Percentiles rank a stretch among this genome's conserved stretches.
Conservation (phyloP, 2,888 invertebrate species). For the Folsomia candida region DNA sequence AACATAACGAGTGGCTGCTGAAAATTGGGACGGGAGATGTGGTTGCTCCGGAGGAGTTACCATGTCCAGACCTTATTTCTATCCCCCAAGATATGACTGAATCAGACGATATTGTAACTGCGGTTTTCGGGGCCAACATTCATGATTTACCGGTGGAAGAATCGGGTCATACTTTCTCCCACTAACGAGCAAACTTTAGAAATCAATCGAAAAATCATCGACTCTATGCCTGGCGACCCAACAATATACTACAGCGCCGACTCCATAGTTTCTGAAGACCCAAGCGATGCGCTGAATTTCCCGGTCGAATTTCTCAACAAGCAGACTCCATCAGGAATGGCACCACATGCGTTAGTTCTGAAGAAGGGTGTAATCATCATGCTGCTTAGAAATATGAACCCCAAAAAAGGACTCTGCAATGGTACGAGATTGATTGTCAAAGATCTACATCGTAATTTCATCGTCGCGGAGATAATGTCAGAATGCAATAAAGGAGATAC, state of each 20-base stretch:
- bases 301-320: constrained; percentile 39
- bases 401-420: constrained; percentile 39
- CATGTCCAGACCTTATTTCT: neutral
- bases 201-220: constrained; percentile 23
- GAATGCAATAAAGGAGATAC: too few species aligned
- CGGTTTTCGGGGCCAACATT: constrained; percentile 24
- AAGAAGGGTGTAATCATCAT: constrained; percentile 40
- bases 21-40: constrained; percentile 27
- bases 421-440: constrained; percentile 40
- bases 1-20: constrained; percentile 35
- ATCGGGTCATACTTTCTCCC: constrained; percentile 28
- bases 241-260: constrained; percentile 31
- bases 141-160: neutral
- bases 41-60: neutral
- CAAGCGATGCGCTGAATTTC: constrained; percentile 17
- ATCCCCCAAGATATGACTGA: neutral
- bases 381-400: constrained; percentile 41
- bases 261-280: constrained; percentile 10
- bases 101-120: constrained; percentile 10
- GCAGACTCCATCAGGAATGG: constrained; percentile 37
- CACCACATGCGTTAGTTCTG: constrained; percentile 32
- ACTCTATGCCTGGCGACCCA: neutral
- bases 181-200: constrained; percentile 25
- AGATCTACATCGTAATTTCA: constrained; percentile 11
- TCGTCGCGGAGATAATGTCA: constrained; percentile 22